Percentiles rank a stretch among this genome's conserved stretches.
These are phyloP conservation scores for Drosophila meridiana DNA, from an alignment of 2,888 invertebrate species.

Conservation along the genomic window DNA sequence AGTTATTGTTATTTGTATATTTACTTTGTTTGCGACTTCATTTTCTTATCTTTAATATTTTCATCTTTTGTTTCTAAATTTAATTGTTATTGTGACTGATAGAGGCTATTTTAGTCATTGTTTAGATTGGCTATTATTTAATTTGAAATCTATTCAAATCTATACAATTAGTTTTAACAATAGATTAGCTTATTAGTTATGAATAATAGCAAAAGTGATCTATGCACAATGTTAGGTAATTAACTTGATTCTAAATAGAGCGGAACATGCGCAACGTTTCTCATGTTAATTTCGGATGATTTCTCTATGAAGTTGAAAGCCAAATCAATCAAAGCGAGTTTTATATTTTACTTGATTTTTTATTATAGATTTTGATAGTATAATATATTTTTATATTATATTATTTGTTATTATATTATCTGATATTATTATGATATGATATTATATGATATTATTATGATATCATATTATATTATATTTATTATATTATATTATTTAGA, in stretches of 20 bases:
- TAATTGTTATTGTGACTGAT: background rate
- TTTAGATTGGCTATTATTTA: background rate
- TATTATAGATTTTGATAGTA: background rate
- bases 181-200: background rate
- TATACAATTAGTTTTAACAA: background rate
- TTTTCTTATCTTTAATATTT: background rate
- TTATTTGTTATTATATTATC: too few species aligned
- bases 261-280: background rate
- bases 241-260: background rate
- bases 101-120: too few species aligned
- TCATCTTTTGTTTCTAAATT: background rate
- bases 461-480: too few species aligned
- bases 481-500: too few species aligned
- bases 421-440: too few species aligned
- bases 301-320: background rate
- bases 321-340: background rate
- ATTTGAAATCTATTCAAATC: background rate
- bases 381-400: too few species aligned
- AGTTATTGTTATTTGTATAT: too few species aligned
- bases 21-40: background rate
- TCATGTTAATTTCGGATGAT: background rate
- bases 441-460: too few species aligned
- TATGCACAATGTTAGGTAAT: slow-evolving; percentile 2
- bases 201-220: background rate
- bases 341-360: background rate